Evolutionary conservation across 1,140 invertebrate genomes (phyloP), one percentile per base, ranked within the genome.

Genomic region (Aethina tumida): DNA sequence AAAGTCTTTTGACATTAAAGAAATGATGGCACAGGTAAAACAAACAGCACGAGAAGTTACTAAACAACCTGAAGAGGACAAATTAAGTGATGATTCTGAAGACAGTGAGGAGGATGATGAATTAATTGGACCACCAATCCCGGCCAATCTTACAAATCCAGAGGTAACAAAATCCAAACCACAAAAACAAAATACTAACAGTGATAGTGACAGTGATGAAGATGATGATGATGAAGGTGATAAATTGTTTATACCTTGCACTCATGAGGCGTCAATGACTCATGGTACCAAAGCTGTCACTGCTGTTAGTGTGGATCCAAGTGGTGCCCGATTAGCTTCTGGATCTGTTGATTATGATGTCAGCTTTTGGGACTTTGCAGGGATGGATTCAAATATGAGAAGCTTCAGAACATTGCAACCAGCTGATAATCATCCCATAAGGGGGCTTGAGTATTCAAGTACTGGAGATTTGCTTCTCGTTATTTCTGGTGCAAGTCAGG

Each of bases 321-420:
- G 91, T 16, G 96, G 95, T 10, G 85, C 90, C 10, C 68, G 95
- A 16, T 64, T 98, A 8, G 88, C 91, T 0, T 85, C 87, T n/a
- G 94, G 95, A 6, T 87, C 84, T 4, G 76, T 90, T 15, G 93
- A 98, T 58, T 99, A 97, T 65, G 90, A 97, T 49, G 82, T 99
- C 0, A 84, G 82, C 39, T 87, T 98, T 46, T 99, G 91, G 90
- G 95, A 99, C 66, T 99, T 98, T 72, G 84, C 89, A 38, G 94
- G 94, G 5, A 97, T 99, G 92, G 93, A 98, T 63, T 74, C 83
- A 0, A 78, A 81, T 1, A 72, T 96, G 65, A 74, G 84, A 33
- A 87, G 87, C 45, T 98, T 97, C 58, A 73, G 95, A n/a, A 86
- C 82, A 0, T 64, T 97, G 5, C 78, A 84, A 46, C 95, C 95